A percentile compares a stretch with the other conserved stretches of the same genome.
These are phyloP conservation scores for Physocephala rufipes DNA, from an alignment of 2,888 invertebrate species.

Conservation along the genomic window DNA sequence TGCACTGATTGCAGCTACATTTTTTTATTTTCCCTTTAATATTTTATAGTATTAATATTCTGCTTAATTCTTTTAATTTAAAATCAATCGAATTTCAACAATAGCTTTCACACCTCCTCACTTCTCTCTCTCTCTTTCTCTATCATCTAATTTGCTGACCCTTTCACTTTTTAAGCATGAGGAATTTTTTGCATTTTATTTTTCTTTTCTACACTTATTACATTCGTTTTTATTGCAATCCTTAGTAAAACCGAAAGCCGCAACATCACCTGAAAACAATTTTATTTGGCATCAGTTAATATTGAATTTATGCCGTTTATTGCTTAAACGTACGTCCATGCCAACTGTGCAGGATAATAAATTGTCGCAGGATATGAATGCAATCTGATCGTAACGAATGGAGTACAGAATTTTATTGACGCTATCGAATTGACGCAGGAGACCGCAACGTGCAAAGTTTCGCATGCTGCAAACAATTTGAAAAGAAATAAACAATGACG, in stretches of 20 bases:
- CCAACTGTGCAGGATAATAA: conserved; percentile 27
- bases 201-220: not conserved
- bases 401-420: conserved; percentile 33
- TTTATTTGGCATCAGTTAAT: conserved; percentile 35
- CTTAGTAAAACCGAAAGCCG: not conserved
- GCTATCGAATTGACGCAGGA: not conserved
- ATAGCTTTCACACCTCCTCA: not conserved
- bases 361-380: conserved; percentile 27
- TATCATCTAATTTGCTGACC: too few relatives aligned
- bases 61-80: too few relatives aligned
- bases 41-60: conserved; percentile 2
- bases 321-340: conserved; percentile 19
- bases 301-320: conserved; percentile 31
- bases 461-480: conserved; percentile 2
- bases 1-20: too few relatives aligned
- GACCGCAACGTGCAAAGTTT: too few relatives aligned
- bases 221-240: not conserved
- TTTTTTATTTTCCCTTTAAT: not conserved
- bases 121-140: too few relatives aligned
- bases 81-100: not conserved
- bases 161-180: too few relatives aligned
- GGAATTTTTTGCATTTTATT: not conserved
- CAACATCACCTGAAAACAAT: not conserved
- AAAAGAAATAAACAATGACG: conserved; percentile 14
- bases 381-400: conserved; percentile 34